A percentile compares a stretch with the other conserved stretches of the same genome.
These are phyloP conservation scores for Morbakka virulenta DNA, from an alignment of 30 jellyfish, hydroid and myxozoan genomes.

Conservation along the genomic window DNA sequence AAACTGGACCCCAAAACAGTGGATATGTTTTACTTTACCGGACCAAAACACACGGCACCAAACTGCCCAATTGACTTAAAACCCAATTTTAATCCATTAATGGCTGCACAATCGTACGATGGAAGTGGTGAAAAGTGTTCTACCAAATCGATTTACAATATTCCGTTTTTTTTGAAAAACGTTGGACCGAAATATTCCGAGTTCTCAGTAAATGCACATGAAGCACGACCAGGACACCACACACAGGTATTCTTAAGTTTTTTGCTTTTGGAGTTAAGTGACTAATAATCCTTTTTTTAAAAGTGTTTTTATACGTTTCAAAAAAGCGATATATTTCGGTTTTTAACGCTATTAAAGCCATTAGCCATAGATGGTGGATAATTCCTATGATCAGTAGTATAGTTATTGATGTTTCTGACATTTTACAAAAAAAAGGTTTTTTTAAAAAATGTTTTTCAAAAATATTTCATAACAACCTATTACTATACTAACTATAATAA, in stretches of 20 bases:
- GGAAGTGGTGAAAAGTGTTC: constrained; percentile 72
- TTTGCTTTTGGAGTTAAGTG: not conserved
- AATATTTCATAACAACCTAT: no score
- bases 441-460: no score
- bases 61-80: constrained; percentile 87
- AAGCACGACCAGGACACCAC: constrained; percentile 99
- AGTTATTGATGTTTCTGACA: not conserved
- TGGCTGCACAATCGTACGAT: constrained; percentile 92
- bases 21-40: constrained; percentile 86
- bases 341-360: not conserved
- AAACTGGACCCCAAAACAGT: constrained; percentile 90
- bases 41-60: constrained; percentile 92
- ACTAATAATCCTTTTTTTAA: no score
- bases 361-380: not conserved
- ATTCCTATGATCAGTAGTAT: not conserved
- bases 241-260: constrained; percentile 67
- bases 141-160: constrained; percentile 61
- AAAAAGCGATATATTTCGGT: not conserved
- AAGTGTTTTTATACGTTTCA: not conserved
- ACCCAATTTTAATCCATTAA: constrained; percentile 87
- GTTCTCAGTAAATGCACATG: constrained; percentile 97
- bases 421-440: no score
- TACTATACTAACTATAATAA: no score
- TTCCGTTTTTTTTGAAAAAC: constrained; percentile 86
- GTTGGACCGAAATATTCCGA: constrained; percentile 96